phyloP scores from a whole-genome alignment of 2,113 vertebrate species.

The Pygathrix nemaeus region DNA sequence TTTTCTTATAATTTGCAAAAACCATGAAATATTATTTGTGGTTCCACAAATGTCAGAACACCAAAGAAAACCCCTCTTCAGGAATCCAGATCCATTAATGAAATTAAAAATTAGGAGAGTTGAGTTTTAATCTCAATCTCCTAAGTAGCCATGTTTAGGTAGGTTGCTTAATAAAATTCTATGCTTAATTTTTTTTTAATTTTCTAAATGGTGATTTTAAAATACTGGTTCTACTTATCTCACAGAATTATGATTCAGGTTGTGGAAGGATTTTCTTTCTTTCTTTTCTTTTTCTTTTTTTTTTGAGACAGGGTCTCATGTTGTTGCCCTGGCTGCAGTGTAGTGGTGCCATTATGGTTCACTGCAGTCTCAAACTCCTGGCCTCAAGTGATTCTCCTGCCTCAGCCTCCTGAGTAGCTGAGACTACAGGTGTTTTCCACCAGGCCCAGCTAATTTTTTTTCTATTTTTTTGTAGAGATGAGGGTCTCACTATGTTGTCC shows the following conservation, averaged over 20 bases:
- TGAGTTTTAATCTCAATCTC: slow-evolving; percentile 8
- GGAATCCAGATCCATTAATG: background rate
- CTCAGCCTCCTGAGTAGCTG: no score
- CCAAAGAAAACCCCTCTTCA: background rate
- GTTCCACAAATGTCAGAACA: background rate
- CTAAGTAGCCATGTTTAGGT: background rate
- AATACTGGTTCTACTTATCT: slow-evolving; percentile 1
- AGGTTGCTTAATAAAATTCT: slow-evolving; percentile 20
- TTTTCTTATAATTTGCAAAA: slow-evolving; percentile 41
- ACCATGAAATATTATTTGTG: background rate
- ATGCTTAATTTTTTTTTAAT: background rate
- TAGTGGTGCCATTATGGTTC: no score
- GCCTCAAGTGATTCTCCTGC: no score
- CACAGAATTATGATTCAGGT: background rate
- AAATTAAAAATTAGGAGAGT: slow-evolving; percentile 39
- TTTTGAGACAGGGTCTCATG: no score
- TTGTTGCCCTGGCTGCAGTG: no score
- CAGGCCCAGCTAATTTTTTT: no score
- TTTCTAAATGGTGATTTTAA: background rate
- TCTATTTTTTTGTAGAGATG: no score
- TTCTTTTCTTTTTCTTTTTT: no score
- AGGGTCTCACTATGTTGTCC: no score
- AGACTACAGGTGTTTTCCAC: no score
- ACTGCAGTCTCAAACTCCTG: no score
- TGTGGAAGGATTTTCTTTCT: slow-evolving; percentile 39